Evolutionary conservation across 2,888 invertebrate species (phyloP).

Genomic region (Pyralis farinalis): DNA sequence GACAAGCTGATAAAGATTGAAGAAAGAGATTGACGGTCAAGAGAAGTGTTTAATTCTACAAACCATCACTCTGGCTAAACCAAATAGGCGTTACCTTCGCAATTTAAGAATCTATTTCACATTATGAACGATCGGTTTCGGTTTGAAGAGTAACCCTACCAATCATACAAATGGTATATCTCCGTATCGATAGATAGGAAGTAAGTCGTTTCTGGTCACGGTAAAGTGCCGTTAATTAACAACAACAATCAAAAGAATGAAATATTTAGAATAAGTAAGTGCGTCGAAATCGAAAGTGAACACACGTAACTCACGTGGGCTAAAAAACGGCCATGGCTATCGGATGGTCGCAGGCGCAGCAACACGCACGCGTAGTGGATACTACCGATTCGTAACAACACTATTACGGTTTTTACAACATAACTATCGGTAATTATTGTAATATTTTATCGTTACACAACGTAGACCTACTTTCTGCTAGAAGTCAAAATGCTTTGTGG

Average conservation of each 20-base stretch:
- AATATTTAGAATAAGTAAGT: slow-evolving; percentile 1
- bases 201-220: not conserved
- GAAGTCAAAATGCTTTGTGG: too few relatives aligned
- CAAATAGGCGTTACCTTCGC: too few relatives aligned
- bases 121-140: too few relatives aligned
- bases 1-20: too few relatives aligned
- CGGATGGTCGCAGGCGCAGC: slow-evolving; percentile 13
- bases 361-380: not conserved
- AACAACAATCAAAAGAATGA: not conserved
- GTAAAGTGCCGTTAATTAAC: not conserved
- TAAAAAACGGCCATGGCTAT: slow-evolving; percentile 17
- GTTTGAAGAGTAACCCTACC: too few relatives aligned
- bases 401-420: not conserved
- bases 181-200: not conserved
- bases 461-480: not conserved
- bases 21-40: too few relatives aligned
- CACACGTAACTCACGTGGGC: slow-evolving; percentile 14
- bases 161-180: too few relatives aligned
- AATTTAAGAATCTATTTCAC: too few relatives aligned
- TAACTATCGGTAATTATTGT: not conserved
- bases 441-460: not conserved
- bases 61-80: too few relatives aligned
- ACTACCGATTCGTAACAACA: slow-evolving; percentile 1
- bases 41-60: too few relatives aligned
- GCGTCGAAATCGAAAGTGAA: slow-evolving; percentile 22